Evolutionary conservation across 2,888 invertebrate genomes (phyloP).

Genomic region (Exocentrus adspersus): DNA sequence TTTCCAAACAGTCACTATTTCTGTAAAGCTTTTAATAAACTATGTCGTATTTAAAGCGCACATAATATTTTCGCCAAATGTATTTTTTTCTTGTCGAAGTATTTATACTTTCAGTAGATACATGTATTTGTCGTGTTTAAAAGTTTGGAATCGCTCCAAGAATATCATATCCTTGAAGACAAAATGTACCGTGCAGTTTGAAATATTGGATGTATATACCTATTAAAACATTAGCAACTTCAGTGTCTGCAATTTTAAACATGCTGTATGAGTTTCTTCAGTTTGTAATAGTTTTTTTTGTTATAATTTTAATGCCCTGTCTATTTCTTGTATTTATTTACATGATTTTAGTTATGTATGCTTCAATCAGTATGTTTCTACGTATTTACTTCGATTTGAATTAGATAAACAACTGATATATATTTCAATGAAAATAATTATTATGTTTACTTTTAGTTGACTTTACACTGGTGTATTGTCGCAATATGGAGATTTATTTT

Average conservation of each 20-base stretch:
- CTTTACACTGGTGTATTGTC: conserved; percentile 12
- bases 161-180: conserved; percentile 21
- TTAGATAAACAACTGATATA: too few species aligned
- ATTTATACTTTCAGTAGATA: conserved; percentile 12
- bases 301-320: background rate
- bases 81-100: conserved; percentile 17
- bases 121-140: conserved; percentile 9
- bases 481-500: conserved; percentile 40
- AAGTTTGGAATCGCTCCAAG: conserved; percentile 23
- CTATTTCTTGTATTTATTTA: too few species aligned
- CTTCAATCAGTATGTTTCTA: too few species aligned
- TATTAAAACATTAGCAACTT: conserved; percentile 19
- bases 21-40: background rate
- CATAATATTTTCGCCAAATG: background rate
- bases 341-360: too few species aligned
- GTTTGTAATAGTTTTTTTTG: conserved; percentile 24
- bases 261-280: conserved; percentile 19
- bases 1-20: background rate
- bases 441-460: conserved; percentile 8
- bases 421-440: conserved; percentile 18
- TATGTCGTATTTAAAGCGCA: conserved; percentile 4
- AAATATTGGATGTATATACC: conserved; percentile 30
- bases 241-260: too few species aligned
- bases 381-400: too few species aligned
- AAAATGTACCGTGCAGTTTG: conserved; percentile 22